Percentiles rank a stretch among this genome's conserved stretches.
Evolutionary conservation across 1,140 invertebrate species (phyloP).

Genomic region (Popillia japonica): DNA sequence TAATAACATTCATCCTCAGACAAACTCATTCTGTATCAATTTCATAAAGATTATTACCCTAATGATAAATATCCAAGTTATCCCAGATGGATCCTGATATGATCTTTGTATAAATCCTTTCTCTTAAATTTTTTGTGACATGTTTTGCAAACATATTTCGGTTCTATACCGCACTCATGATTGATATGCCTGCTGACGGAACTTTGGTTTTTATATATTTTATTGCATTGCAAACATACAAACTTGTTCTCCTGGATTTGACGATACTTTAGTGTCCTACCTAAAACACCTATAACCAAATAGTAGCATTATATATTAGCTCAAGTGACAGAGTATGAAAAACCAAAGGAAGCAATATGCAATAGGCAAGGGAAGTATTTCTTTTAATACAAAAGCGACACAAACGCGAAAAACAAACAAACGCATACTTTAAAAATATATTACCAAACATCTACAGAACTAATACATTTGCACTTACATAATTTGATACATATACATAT

Average conservation of each 20-base stretch:
- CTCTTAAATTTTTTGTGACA: constrained; percentile 57
- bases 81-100: constrained; percentile 46
- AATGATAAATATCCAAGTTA: neutral
- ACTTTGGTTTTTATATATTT: constrained; percentile 48
- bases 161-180: constrained; percentile 63
- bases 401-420: neutral
- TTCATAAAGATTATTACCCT: neutral
- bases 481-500: neutral
- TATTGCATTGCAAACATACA: constrained; percentile 43
- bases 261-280: constrained; percentile 4
- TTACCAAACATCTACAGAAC: neutral
- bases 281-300: constrained; percentile 1
- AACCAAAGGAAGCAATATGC: neutral
- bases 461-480: neutral
- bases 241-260: neutral
- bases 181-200: constrained; percentile 60
- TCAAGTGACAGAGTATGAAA: neutral
- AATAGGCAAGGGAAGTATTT: neutral
- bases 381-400: neutral
- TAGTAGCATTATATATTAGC: neutral
- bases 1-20: no score
- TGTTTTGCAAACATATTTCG: constrained; percentile 61
- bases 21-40: neutral
- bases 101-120: constrained; percentile 52
- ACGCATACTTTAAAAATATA: neutral